Percentiles rank a stretch among this genome's conserved stretches.
Evolutionary conservation across 2,888 invertebrate species (phyloP).

Genomic region (Apoda limacodes): DNA sequence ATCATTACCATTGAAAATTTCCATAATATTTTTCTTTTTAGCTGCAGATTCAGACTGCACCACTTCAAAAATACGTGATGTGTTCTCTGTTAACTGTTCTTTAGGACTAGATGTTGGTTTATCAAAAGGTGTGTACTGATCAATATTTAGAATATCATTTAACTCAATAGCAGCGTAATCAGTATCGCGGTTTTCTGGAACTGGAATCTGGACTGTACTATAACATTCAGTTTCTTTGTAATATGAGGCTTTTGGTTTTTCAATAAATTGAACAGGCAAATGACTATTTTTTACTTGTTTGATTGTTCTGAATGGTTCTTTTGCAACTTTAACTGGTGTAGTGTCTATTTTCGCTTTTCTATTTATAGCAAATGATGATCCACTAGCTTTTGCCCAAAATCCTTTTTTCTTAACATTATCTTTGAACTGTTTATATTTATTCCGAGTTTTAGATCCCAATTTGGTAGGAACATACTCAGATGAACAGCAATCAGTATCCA

Average conservation of each 20-base stretch:
- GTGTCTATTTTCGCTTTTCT: conserved; percentile 20
- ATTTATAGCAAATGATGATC: conserved; percentile 30
- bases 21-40: conserved; percentile 55
- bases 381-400: conserved; percentile 60
- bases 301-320: conserved; percentile 1
- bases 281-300: conserved; percentile 3
- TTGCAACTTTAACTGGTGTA: conserved; percentile 11
- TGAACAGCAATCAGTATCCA: conserved; percentile 43
- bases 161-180: conserved; percentile 5
- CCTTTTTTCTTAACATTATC: conserved; percentile 55
- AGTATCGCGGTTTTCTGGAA: not conserved
- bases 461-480: conserved; percentile 62
- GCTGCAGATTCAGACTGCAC: conserved; percentile 38
- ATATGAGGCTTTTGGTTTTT: conserved; percentile 11
- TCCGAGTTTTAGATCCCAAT: conserved; percentile 48
- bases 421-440: conserved; percentile 59
- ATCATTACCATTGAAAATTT: conserved; percentile 43
- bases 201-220: conserved; percentile 3
- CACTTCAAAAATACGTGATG: conserved; percentile 40
- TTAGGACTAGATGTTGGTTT: conserved; percentile 1
- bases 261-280: conserved; percentile 7
- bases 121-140: conserved; percentile 28
- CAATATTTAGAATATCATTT: conserved; percentile 31
- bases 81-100: conserved; percentile 13
- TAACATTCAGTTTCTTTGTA: conserved; percentile 10